Base-by-base conservation (phyloP, 1,140 invertebrate species). In the Gryon sp. region DNA sequence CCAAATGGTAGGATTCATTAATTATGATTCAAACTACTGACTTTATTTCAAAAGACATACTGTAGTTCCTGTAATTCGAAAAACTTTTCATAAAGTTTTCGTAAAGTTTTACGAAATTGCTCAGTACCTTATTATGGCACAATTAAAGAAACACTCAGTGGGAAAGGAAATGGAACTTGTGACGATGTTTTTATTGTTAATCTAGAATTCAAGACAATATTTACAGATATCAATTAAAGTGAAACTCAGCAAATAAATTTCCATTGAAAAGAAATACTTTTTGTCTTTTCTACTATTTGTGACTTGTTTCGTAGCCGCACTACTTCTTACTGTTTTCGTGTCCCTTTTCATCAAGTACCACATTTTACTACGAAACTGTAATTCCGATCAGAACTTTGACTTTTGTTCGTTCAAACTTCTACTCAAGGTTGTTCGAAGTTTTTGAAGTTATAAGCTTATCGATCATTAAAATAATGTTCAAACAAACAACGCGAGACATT, bases 11-110 rank as follows among this genome's bases (percentile, higher is more conserved):
- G 22, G 9, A 28, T 36, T 38, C 16, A 14, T 20, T 62, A 60
- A 72, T 72, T 72, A 41, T 36, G 38, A 14, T 62, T 63, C 50
- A 72, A 45, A 19, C 57, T 62, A 55, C 60, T 53, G 50, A 72
- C 15, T 72, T 55, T 18, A 62, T 72, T 55, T 62, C 12, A 46
- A 19, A n/a, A 36, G 66, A 36, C 46, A 50, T 14, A 70, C 34
- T 34, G 22, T 16, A 52, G 52, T 59, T n/a, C 9, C 6, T 19
- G 8, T 40, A 66, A 45, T 53, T 65, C 36, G 32, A 52, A 65
- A 52, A 65, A 65, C 32, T 66, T 66, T 36, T 34, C 14, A 30
- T 26, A 32, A 32, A 69, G 32, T 59, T 59, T 32, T n/a, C 6
- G 3, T 22, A n/a, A 53, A 32, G 16, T 52, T 52, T 18, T 0